Conservation (phyloP, 2,797 vertebrate genomes). For the Chiloscyllium punctatum region DNA sequence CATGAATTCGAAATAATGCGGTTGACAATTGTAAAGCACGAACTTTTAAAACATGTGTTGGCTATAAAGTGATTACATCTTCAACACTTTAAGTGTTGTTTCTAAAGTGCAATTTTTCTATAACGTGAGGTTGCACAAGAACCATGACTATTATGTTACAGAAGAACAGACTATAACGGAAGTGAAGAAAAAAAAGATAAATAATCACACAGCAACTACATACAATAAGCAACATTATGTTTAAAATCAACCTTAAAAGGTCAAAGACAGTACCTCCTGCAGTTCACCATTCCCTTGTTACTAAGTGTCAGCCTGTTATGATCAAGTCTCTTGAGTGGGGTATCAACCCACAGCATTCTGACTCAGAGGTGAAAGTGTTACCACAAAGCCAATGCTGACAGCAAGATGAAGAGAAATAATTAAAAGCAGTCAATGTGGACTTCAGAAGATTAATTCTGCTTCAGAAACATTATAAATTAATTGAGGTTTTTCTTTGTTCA, state of each 20-base stretch:
- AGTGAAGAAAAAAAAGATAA: not conserved
- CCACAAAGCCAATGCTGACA: not conserved
- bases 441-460: not conserved
- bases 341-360: not conserved
- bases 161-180: too few relatives aligned
- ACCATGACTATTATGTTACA: too few relatives aligned
- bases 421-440: not conserved
- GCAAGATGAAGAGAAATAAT: slow-evolving; percentile 1
- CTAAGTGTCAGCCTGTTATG: not conserved
- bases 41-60: too few relatives aligned
- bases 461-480: not conserved
- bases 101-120: too few relatives aligned
- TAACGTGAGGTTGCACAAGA: too few relatives aligned
- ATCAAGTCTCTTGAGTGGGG: not conserved
- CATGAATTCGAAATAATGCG: too few relatives aligned
- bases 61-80: too few relatives aligned
- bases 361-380: not conserved
- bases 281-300: not conserved
- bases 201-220: not conserved
- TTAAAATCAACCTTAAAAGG: not conserved
- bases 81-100: too few relatives aligned
- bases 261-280: not conserved
- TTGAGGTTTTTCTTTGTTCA: not conserved
- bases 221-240: not conserved
- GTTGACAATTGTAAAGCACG: too few relatives aligned